Base-by-base conservation (phyloP, 2,797 vertebrate species). In the Channallabes apus region DNA sequence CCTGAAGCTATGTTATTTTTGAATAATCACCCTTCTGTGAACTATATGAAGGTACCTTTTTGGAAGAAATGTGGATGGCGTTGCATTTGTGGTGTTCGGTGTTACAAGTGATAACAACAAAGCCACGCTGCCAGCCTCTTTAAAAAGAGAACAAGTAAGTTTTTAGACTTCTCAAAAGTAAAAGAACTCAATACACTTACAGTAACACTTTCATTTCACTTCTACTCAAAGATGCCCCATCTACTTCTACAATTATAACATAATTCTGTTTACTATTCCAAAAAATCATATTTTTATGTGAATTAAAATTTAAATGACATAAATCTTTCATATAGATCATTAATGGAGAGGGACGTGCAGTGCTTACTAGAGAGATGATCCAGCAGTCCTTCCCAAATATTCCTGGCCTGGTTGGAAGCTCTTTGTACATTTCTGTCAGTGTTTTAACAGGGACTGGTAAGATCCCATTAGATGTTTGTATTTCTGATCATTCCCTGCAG, bases 361-460 rank as follows among this genome's bases (percentile, higher is more conserved):
- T 0, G 3, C 88, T 97, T 59, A 80, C 41, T 12, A 94, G 86
- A 77, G 6, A 85, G 0, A 80, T 88, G 4, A 93, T 97, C 80
- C 80, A 17, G 20, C 24, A 89, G 0, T 90, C 89, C 1, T 94
- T 93, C 3, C 0, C 0, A 4, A 24, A 88, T 27, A 83, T 88
- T 11, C 3, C 11, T 22, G 15, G 86, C 1, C 72, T 89, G 54
- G 78, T 88, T 2, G 83, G 82, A 69, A 58, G n/a, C n/a, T n/a
- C n/a, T n/a, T n/a, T n/a, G n/a, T n/a, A n/a, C n/a, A n/a, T n/a
- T n/a, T n/a, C n/a, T 58, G 59, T 88, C 32, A 85, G 82, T 46
- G 95, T 97, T 77, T 89, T 97, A 90, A 96, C 96, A 6, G 22
- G 7, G 12, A 73, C 71, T 27, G 96, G 96, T 97, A 90, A 91